A percentile compares a stretch with the other conserved stretches of the same genome.
Conservation (phyloP, 2,113 vertebrate genomes). For the Tragelaphus buxtoni region DNA sequence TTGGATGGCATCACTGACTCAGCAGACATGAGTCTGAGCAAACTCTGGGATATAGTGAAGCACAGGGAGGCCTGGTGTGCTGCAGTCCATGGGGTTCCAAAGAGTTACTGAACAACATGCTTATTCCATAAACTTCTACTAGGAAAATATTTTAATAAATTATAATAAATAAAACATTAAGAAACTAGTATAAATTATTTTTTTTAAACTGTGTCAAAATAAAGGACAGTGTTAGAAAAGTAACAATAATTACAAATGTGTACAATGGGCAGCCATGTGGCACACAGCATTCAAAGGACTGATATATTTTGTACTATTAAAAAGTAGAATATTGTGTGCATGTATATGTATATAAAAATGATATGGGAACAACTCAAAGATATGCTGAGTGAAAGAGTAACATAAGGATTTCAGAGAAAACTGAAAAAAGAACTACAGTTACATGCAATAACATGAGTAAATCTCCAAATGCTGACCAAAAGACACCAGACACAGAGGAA, state of each 20-base stretch:
- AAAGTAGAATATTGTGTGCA: neutral
- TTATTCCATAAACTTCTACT: conserved; percentile 25
- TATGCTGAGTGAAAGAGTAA: neutral
- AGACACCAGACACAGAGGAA: neutral
- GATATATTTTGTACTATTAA: neutral
- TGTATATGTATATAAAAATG: neutral
- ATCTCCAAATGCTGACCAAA: neutral
- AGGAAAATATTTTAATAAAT: neutral
- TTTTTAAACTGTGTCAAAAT: neutral
- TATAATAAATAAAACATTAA: conserved; percentile 19
- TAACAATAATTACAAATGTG: neutral
- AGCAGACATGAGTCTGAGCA: neutral
- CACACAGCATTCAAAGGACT: neutral
- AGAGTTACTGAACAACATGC: neutral
- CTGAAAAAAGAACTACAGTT: neutral
- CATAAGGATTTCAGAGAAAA: neutral
- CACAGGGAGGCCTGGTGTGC: neutral
- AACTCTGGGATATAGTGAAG: neutral
- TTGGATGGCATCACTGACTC: neutral
- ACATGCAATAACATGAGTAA: neutral
- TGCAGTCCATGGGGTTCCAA: neutral
- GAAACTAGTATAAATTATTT: neutral
- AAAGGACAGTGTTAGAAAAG: conserved; percentile 26
- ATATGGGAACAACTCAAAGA: neutral
- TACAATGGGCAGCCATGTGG: neutral